Conservation (phyloP, 2,888 invertebrate genomes). For the Eutolmus rufibarbis region DNA sequence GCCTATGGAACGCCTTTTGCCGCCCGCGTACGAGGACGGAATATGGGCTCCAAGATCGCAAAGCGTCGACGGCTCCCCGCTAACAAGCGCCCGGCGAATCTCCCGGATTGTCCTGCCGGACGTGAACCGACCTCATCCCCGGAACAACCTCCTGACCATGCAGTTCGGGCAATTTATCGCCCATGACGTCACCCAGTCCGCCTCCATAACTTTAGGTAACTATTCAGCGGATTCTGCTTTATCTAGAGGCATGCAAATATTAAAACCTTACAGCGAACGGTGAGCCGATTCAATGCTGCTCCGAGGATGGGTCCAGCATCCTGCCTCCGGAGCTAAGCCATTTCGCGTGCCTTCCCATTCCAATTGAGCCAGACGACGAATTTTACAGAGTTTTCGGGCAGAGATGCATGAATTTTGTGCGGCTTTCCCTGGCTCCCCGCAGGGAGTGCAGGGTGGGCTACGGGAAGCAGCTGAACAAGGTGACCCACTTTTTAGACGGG, state of each 20-base stretch:
- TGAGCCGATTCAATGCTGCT: constrained; percentile 77
- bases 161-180: constrained; percentile 82
- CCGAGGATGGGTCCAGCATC: constrained; percentile 66
- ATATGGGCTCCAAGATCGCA: constrained; percentile 59
- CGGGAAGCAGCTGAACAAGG: constrained; percentile 73
- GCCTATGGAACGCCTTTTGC: constrained; percentile 71
- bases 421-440: constrained; percentile 72
- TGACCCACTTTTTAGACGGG: constrained; percentile 75
- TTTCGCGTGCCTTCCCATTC: constrained; percentile 74
- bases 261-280: constrained; percentile 66
- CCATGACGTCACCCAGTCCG: constrained; percentile 77
- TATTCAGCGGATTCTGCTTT: neutral
- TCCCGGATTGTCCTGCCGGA: constrained; percentile 71
- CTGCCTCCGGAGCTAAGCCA: constrained; percentile 67
- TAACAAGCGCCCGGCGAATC: constrained; percentile 73
- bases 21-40: constrained; percentile 74
- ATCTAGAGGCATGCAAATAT: neutral
- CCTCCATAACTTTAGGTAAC: constrained; percentile 73
- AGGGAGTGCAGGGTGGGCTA: constrained; percentile 74
- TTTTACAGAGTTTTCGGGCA: constrained; percentile 69
- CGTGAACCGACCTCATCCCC: constrained; percentile 67
- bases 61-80: constrained; percentile 62
- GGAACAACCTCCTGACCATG: constrained; percentile 74
- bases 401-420: constrained; percentile 76
- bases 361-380: constrained; percentile 67